Percentiles rank a stretch among this genome's conserved stretches.
These are phyloP conservation scores for Drosophila santomea DNA, from an alignment of 1,140 invertebrate genomes.

Conservation along the genomic window DNA sequence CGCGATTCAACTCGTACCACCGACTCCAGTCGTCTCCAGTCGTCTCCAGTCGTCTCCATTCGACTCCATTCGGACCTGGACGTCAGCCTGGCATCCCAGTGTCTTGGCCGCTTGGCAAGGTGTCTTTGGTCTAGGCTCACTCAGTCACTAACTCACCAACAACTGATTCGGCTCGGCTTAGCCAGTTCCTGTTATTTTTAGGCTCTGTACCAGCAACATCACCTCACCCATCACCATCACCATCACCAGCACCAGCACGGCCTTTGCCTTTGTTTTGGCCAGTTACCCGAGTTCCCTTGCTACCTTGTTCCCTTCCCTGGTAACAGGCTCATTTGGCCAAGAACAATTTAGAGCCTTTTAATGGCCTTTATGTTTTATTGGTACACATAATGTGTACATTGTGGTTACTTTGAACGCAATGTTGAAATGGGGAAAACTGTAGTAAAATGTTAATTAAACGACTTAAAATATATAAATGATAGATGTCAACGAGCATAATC, in stretches of 20 bases:
- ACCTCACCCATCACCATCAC: too few relatives aligned
- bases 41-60: neutral
- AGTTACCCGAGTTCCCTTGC: conserved; percentile 3
- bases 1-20: too few relatives aligned
- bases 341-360: conserved; percentile 25
- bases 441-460: neutral
- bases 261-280: conserved; percentile 21
- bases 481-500: too few relatives aligned
- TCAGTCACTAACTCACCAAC: conserved; percentile 37
- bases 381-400: neutral
- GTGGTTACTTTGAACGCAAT: conserved; percentile 8
- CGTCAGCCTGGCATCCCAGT: conserved; percentile 31
- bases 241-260: neutral
- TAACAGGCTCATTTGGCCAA: conserved; percentile 14
- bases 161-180: conserved; percentile 24
- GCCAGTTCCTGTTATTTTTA: conserved; percentile 44
- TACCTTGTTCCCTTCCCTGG: neutral
- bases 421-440: neutral
- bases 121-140: conserved; percentile 48
- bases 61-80: conserved; percentile 15
- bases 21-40: neutral
- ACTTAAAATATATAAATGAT: too few relatives aligned
- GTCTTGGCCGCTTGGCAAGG: conserved; percentile 33
- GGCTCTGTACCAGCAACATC: conserved; percentile 2
- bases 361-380: conserved; percentile 25